Evolutionary conservation across 1,140 invertebrate species (phyloP).

Genomic region (Papilio helenus): DNA sequence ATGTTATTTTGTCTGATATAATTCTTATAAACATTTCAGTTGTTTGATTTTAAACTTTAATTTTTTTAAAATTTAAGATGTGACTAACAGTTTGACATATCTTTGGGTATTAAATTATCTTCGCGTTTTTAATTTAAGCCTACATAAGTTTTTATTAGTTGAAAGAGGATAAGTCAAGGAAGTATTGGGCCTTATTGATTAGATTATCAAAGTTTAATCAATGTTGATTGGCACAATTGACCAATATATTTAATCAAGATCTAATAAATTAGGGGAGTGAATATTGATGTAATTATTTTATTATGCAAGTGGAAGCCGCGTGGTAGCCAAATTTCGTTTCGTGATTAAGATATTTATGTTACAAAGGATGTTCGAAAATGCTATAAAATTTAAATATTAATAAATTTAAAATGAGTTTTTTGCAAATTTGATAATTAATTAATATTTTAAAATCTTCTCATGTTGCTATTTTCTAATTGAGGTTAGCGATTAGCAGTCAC

Average conservation of each 20-base stretch:
- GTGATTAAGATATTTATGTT: neutral
- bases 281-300: conserved; percentile 3
- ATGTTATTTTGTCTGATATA: neutral
- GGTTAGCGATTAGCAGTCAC: too few species aligned
- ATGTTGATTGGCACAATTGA: neutral
- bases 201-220: conserved; percentile 16
- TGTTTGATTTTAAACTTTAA: too few species aligned
- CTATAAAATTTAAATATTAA: neutral
- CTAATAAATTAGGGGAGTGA: conserved; percentile 1
- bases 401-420: too few species aligned
- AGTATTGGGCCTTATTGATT: neutral
- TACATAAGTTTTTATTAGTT: neutral
- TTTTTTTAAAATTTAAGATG: too few species aligned
- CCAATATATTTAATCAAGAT: conserved; percentile 1
- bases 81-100: too few species aligned
- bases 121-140: neutral
- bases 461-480: too few species aligned
- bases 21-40: neutral
- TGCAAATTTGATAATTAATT: too few species aligned
- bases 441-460: too few species aligned
- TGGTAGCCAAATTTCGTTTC: neutral
- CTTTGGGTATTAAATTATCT: neutral
- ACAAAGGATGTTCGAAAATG: neutral
- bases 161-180: neutral
- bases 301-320: neutral